Evolutionary conservation across 23 tunicate species (phyloP).

Genomic region (Halocynthia aurantium): DNA sequence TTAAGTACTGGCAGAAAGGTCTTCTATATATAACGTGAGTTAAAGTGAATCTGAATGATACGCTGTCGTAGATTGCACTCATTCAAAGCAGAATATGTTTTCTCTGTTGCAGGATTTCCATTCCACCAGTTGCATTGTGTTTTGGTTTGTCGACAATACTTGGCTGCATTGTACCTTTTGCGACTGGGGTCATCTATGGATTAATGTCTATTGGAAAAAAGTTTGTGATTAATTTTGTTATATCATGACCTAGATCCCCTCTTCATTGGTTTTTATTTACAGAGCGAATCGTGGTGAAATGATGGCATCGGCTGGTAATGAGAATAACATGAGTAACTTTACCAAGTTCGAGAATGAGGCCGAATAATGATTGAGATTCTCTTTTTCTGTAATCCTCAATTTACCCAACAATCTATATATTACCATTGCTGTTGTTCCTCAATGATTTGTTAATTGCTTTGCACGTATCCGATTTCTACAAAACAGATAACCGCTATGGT

Average conservation of each 20-base stretch:
- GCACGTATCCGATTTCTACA: no score
- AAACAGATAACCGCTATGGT: no score
- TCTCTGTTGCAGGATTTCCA: conserved; percentile 40
- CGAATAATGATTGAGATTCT: not conserved
- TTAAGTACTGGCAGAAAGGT: conserved; percentile 86
- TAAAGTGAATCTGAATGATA: not conserved
- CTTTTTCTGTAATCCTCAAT: no score
- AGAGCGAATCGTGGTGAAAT: conserved; percentile 56
- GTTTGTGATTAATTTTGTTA: conserved; percentile 21
- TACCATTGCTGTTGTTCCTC: no score
- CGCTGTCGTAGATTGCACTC: not conserved
- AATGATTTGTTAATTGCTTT: no score
- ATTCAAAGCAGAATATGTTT: not conserved
- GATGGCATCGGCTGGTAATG: conserved; percentile 30
- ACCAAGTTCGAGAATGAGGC: conserved; percentile 9
- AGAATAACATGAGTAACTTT: conserved; percentile 16
- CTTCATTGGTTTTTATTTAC: not conserved
- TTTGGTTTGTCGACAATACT: conserved; percentile 41
- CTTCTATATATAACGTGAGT: conserved; percentile 57
- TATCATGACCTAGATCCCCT: not conserved
- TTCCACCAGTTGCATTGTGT: conserved; percentile 59
- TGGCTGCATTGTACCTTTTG: conserved; percentile 80
- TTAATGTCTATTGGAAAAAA: conserved; percentile 89
- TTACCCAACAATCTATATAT: no score
- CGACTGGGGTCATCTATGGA: conserved; percentile 90